phyloP scores from a whole-genome alignment of 2,797 vertebrate genomes.

The Peromyscus nudipes region DNA sequence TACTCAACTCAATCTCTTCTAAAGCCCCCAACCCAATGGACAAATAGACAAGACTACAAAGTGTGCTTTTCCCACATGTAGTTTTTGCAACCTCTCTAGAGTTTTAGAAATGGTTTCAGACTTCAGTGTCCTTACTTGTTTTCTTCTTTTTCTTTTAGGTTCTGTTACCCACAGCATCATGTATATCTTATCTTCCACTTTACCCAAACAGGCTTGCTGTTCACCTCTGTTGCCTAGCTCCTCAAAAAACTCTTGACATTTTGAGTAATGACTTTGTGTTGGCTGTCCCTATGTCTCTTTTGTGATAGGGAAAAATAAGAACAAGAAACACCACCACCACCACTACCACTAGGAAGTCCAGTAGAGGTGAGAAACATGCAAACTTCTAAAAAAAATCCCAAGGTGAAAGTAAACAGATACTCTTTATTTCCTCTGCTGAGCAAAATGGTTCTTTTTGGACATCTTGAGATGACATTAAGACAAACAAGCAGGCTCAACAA shows the following conservation, averaged over 20 bases:
- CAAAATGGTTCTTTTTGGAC: conserved; percentile 34
- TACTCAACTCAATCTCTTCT: neutral
- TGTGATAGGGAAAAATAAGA: neutral
- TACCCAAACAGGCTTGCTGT: neutral
- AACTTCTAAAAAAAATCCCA: neutral
- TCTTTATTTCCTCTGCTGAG: conserved; percentile 8
- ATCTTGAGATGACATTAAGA: conserved; percentile 46
- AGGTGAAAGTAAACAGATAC: conserved; percentile 26
- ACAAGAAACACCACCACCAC: neutral
- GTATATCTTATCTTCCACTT: neutral
- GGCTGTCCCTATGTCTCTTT: neutral
- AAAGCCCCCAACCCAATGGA: neutral
- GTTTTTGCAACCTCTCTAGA: neutral
- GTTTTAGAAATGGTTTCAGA: conserved; percentile 8
- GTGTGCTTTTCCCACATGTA: neutral
- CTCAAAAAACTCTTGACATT: conserved; percentile 8
- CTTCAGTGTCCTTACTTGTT: neutral
- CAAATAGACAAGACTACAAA: neutral
- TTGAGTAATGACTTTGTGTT: conserved; percentile 25
- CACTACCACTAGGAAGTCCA: neutral
- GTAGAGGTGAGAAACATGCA: neutral
- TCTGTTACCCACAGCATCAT: neutral
- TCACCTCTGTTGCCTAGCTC: neutral
- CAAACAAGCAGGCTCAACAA: neutral
- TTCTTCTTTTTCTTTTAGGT: neutral